Evolutionary conservation across 2,888 invertebrate genomes (phyloP).

Genomic region (Caenorhabditis zanzibari): DNA sequence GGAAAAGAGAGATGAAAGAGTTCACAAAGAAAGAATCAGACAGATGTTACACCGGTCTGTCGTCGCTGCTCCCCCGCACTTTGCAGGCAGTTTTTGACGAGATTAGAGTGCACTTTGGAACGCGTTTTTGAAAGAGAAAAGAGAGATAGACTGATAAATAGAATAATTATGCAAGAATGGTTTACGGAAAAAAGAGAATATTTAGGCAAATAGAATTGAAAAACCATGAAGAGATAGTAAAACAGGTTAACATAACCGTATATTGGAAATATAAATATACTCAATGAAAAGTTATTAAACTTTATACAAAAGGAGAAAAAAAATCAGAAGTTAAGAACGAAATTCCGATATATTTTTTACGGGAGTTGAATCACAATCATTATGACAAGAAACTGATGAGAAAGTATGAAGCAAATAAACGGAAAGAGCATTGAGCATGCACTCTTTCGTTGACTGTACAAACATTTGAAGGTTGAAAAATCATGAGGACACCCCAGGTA

Average conservation of each 20-base stretch:
- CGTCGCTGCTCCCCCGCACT: slow-evolving; percentile 41
- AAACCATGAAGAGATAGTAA: slow-evolving; percentile 4
- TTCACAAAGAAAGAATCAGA: slow-evolving; percentile 17
- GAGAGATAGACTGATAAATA: slow-evolving; percentile 6
- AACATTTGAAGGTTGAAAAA: slow-evolving; percentile 27
- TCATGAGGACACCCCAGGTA: slow-evolving; percentile 70
- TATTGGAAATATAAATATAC: background rate
- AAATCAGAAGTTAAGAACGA: slow-evolving; percentile 7
- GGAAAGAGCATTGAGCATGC: slow-evolving; percentile 25
- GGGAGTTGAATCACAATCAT: slow-evolving; percentile 35
- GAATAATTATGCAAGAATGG: slow-evolving; percentile 11
- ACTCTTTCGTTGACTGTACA: slow-evolving; percentile 33
- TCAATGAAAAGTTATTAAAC: slow-evolving; percentile 5
- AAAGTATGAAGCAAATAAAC: slow-evolving; percentile 36
- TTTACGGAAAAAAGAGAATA: background rate
- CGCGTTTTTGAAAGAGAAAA: slow-evolving; percentile 7
- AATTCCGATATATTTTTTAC: slow-evolving; percentile 11
- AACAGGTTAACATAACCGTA: slow-evolving; percentile 5
- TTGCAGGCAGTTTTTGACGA: slow-evolving; percentile 38
- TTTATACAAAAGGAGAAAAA: slow-evolving; percentile 15
- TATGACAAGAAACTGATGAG: slow-evolving; percentile 40
- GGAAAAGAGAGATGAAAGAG: slow-evolving; percentile 9
- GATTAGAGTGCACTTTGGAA: slow-evolving; percentile 53
- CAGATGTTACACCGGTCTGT: slow-evolving; percentile 43
- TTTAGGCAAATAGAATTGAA: background rate